phyloP scores from a whole-genome alignment of 2,797 vertebrate genomes.

The Phrynocephalus forsythii region DNA sequence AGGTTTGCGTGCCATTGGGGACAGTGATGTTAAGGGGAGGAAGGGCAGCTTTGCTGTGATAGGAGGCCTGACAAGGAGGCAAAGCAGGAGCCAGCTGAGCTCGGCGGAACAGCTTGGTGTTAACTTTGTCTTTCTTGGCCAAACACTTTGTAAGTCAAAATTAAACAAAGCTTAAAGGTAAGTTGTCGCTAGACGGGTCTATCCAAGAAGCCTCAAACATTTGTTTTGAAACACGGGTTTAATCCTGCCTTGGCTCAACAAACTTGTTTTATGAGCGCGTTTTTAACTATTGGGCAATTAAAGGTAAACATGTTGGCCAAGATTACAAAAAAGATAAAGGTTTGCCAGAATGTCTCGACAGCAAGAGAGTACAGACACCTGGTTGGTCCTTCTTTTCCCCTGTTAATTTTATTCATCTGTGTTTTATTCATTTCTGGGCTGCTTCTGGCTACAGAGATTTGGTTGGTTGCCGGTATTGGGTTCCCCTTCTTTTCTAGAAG shows the following conservation, averaged over 20 bases:
- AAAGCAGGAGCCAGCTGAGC: too few species aligned
- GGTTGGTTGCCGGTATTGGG: too few species aligned
- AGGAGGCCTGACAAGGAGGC: too few species aligned
- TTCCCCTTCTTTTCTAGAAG: too few species aligned
- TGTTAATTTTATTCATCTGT: not conserved
- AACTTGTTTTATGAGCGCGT: slow-evolving; percentile 24
- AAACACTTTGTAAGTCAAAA: not conserved
- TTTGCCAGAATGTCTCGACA: not conserved
- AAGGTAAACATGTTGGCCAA: not conserved
- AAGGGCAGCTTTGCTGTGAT: too few species aligned
- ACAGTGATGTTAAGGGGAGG: too few species aligned
- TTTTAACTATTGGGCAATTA: not conserved
- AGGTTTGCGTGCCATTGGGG: too few species aligned
- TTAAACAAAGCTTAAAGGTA: slow-evolving; percentile 40
- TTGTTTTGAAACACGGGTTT: slow-evolving; percentile 45
- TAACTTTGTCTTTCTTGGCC: slow-evolving; percentile 8
- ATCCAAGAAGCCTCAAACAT: slow-evolving; percentile 31
- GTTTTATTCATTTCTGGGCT: not conserved
- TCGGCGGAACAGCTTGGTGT: not conserved
- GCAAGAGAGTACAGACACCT: not conserved
- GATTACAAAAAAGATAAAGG: slow-evolving; percentile 1
- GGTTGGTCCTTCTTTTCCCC: not conserved
- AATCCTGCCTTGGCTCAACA: slow-evolving; percentile 32
- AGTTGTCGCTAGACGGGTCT: slow-evolving; percentile 57
- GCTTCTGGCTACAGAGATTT: too few species aligned